Percentiles rank a stretch among this genome's conserved stretches.
These are phyloP conservation scores for Dicyrtoma fusca DNA, from an alignment of 2,888 invertebrate genomes.

Conservation along the genomic window DNA sequence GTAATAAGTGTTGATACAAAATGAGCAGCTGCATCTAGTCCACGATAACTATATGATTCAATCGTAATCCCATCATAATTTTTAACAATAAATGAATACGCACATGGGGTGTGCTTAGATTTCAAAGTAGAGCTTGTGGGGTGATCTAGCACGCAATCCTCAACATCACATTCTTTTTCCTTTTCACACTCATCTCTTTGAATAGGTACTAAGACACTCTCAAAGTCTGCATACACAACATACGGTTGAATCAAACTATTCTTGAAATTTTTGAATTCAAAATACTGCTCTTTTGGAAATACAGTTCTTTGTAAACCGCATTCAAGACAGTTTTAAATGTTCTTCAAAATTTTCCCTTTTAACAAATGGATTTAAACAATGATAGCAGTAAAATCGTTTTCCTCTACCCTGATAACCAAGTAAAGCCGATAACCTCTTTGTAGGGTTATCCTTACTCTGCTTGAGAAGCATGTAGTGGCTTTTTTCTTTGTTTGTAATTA, in stretches of 20 bases:
- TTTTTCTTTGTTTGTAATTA: too few relatives aligned
- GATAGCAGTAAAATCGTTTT: neutral
- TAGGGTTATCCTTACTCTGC: too few relatives aligned
- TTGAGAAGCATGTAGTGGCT: too few relatives aligned
- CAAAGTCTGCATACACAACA: neutral
- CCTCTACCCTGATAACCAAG: neutral
- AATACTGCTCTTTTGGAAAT: neutral
- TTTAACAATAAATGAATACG: constrained; percentile 10
- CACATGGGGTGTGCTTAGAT: constrained; percentile 25
- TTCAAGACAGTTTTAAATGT: neutral
- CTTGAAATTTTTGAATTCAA: neutral
- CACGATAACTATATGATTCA: constrained; percentile 4
- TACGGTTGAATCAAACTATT: neutral
- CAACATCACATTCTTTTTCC: neutral
- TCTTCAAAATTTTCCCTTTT: neutral
- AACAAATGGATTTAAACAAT: neutral
- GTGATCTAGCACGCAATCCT: neutral
- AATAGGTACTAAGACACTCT: neutral
- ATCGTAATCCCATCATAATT: neutral
- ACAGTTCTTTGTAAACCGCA: neutral
- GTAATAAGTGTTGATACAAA: neutral
- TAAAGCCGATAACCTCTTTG: neutral
- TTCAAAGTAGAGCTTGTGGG: neutral
- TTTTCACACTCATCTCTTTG: neutral
- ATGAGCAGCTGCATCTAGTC: constrained; percentile 5